These are phyloP conservation scores for Clamator glandarius DNA, from an alignment of 2,797 vertebrate genomes.

Conservation along the genomic window DNA sequence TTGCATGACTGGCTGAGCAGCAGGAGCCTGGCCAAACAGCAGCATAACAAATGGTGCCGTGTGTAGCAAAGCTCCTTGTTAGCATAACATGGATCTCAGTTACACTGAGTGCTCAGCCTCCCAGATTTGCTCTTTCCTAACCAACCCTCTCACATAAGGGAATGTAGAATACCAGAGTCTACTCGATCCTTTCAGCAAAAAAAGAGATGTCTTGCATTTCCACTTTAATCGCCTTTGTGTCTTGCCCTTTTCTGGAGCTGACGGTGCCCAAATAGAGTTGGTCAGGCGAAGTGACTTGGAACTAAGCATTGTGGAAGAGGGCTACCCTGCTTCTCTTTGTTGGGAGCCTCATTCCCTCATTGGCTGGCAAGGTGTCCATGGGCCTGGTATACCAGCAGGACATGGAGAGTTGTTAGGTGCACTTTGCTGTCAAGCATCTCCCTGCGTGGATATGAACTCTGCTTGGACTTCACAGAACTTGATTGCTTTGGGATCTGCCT, in stretches of 20 bases:
- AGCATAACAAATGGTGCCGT: fast-evolving
- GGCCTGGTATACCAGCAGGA: background rate
- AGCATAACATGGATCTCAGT: background rate
- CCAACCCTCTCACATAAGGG: background rate
- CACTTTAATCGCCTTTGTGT: background rate
- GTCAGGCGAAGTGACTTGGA: background rate
- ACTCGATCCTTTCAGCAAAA: background rate
- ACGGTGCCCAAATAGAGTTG: background rate
- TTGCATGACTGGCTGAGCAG: background rate
- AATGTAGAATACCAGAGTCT: background rate
- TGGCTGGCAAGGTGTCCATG: background rate
- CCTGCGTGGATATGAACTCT: background rate
- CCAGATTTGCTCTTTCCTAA: background rate
- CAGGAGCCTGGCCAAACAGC: background rate
- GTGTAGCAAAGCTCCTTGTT: background rate
- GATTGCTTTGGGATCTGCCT: background rate
- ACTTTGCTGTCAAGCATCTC: background rate
- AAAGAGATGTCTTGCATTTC: background rate
- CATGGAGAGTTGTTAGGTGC: background rate
- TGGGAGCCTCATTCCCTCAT: background rate
- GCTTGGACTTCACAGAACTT: background rate
- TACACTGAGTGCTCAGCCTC: background rate
- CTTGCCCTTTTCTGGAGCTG: background rate
- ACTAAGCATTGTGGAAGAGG: background rate
- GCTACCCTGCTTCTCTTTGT: background rate